These are phyloP conservation scores for Brachyalestes nurse DNA, from an alignment of 2,797 vertebrate genomes.

Conservation along the genomic window DNA sequence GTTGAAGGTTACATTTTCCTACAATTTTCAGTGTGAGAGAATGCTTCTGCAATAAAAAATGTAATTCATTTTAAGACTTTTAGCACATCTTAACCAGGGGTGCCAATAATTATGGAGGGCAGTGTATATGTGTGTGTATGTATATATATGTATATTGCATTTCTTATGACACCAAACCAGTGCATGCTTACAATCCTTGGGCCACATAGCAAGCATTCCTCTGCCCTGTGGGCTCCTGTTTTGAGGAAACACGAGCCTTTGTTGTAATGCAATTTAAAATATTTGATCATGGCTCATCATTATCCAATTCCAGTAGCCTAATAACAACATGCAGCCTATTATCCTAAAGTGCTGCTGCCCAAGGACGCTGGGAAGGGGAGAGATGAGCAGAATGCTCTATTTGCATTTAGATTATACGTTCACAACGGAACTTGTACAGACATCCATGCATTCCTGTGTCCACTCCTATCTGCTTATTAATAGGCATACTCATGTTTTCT, in stretches of 20 bases:
- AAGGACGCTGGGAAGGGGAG: conserved; percentile 57
- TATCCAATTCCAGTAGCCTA: conserved; percentile 43
- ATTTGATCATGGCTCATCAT: conserved; percentile 59
- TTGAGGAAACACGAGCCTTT: conserved; percentile 25
- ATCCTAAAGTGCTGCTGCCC: conserved; percentile 56
- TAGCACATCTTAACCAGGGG: too few relatives aligned
- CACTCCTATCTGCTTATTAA: conserved; percentile 39
- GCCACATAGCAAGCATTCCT: background rate
- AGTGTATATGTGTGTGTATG: too few relatives aligned
- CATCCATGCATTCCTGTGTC: conserved; percentile 23
- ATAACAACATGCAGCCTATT: conserved; percentile 64
- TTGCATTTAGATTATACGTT: conserved; percentile 76
- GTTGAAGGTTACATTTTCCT: too few relatives aligned
- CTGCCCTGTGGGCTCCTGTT: background rate
- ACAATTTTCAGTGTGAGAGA: too few relatives aligned
- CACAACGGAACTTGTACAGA: conserved; percentile 48
- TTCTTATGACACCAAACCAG: too few relatives aligned
- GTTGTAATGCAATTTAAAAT: conserved; percentile 50
- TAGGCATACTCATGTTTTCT: conserved; percentile 44
- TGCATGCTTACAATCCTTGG: background rate
- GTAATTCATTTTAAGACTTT: too few relatives aligned
- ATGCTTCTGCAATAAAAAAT: too few relatives aligned
- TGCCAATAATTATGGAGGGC: too few relatives aligned
- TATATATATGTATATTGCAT: too few relatives aligned
- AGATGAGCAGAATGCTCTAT: conserved; percentile 61